Evolutionary conservation across 1,140 invertebrate genomes (phyloP).

Genomic region (Aphelinus atriplicis): DNA sequence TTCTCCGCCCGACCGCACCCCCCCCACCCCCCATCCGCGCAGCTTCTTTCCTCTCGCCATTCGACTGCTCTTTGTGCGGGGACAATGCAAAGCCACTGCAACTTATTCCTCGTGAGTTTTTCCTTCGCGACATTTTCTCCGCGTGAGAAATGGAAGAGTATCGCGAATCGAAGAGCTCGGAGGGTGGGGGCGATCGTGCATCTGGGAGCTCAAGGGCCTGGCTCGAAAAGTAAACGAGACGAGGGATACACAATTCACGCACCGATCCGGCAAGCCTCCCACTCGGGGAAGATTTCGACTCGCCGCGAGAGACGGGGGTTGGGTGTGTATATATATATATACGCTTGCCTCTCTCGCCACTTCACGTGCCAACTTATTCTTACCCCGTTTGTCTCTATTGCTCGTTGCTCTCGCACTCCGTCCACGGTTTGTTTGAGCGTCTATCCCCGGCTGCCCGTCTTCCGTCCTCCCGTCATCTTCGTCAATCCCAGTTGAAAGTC

Average conservation of each 20-base stretch:
- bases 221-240: conserved; percentile 53
- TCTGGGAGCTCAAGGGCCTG: conserved; percentile 45
- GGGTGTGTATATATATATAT: background rate
- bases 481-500: conserved; percentile 48
- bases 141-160: too few species aligned
- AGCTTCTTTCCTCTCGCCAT: too few species aligned
- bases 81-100: too few species aligned
- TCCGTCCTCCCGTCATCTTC: conserved; percentile 20
- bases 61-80: too few species aligned
- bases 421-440: conserved; percentile 31
- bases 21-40: too few species aligned
- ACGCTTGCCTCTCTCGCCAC: conserved; percentile 15
- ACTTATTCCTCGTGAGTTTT: too few species aligned
- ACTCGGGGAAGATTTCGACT: conserved; percentile 24
- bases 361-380: conserved; percentile 41
- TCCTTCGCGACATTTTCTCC: too few species aligned
- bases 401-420: conserved; percentile 4
- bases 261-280: background rate
- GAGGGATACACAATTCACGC: conserved; percentile 54
- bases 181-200: background rate
- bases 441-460: background rate
- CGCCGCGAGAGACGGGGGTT: background rate
- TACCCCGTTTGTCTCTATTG: conserved; percentile 35
- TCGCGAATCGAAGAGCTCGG: background rate
- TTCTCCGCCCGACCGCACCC: too few species aligned